A percentile compares a stretch with the other conserved stretches of the same genome.
Conservation (phyloP, 2,797 vertebrate genomes). For the Oryzias sinensis region DNA sequence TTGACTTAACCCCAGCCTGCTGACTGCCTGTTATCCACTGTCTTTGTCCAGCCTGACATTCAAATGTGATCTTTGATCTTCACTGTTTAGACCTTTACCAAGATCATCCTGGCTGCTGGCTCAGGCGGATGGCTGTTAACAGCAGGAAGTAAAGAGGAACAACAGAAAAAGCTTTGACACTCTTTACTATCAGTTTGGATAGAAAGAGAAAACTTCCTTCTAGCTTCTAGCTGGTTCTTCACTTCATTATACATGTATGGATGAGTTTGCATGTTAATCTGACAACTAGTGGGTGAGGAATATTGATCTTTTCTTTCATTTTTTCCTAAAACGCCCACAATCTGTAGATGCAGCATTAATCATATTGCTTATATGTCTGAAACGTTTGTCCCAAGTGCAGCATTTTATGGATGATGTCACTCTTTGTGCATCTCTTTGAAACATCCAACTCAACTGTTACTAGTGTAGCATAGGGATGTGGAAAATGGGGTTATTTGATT, state of each 20-base stretch:
- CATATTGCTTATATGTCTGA: conserved; percentile 47
- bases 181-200: not conserved
- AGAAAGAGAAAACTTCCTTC: not conserved
- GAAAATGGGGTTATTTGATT: conserved; percentile 40
- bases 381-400: conserved; percentile 26
- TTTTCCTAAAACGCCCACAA: conserved; percentile 48
- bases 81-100: conserved; percentile 19
- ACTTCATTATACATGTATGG: conserved; percentile 19
- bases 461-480: conserved; percentile 30
- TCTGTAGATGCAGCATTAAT: conserved; percentile 41
- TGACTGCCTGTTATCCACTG: conserved; percentile 18
- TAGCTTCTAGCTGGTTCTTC: conserved; percentile 9
- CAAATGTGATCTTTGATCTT: conserved; percentile 49
- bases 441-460: conserved; percentile 14
- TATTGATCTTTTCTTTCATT: conserved; percentile 38
- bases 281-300: conserved; percentile 42
- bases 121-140: conserved; percentile 25
- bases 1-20: conserved; percentile 38
- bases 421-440: conserved; percentile 32
- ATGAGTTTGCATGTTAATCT: conserved; percentile 35
- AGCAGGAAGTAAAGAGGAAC: conserved; percentile 28
- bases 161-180: not conserved
- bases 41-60: conserved; percentile 32
- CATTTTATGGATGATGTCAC: conserved; percentile 51
- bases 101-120: conserved; percentile 2